phyloP scores from a whole-genome alignment of 2,113 vertebrate species.

The Corydoras maculifer region DNA sequence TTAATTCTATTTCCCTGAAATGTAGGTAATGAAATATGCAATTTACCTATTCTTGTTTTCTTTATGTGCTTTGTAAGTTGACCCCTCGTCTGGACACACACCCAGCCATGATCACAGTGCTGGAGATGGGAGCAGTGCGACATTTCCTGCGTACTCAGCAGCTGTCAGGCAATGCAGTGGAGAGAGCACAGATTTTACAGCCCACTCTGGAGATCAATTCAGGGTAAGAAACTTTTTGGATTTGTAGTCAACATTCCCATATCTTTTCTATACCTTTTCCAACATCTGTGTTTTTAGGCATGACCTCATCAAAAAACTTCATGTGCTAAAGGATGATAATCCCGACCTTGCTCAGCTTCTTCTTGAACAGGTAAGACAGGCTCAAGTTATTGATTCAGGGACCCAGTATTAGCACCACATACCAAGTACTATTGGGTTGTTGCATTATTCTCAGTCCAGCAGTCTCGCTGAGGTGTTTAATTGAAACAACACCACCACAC shows the following conservation, averaged over 20 bases:
- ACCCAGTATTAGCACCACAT: not conserved
- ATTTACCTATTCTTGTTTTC: no score
- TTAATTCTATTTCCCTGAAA: not conserved
- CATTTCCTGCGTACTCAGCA: constrained; percentile 97
- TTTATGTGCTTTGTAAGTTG: constrained; percentile 59
- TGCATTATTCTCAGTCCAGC: not conserved
- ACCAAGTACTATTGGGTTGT: not conserved
- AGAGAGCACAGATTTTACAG: constrained; percentile 88
- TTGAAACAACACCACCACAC: not conserved
- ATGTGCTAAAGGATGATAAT: constrained; percentile 69
- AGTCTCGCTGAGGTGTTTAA: not conserved
- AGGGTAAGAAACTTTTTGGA: constrained; percentile 61
- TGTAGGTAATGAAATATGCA: not conserved
- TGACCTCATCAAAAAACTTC: constrained; percentile 82
- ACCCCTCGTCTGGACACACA: constrained; percentile 88
- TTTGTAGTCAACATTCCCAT: no score
- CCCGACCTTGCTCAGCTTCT: constrained; percentile 82
- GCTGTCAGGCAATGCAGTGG: constrained; percentile 81
- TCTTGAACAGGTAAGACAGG: constrained; percentile 80
- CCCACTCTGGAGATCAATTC: constrained; percentile 94
- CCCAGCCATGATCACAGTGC: constrained; percentile 94
- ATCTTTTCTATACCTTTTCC: no score
- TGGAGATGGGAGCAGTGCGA: constrained; percentile 95
- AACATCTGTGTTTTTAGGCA: constrained; percentile 64
- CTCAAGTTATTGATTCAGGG: not conserved